Evolutionary conservation across 2,113 vertebrate species (phyloP), one percentile per base, ranked within the genome.

Genomic region (Microcebus ravelobensis): DNA sequence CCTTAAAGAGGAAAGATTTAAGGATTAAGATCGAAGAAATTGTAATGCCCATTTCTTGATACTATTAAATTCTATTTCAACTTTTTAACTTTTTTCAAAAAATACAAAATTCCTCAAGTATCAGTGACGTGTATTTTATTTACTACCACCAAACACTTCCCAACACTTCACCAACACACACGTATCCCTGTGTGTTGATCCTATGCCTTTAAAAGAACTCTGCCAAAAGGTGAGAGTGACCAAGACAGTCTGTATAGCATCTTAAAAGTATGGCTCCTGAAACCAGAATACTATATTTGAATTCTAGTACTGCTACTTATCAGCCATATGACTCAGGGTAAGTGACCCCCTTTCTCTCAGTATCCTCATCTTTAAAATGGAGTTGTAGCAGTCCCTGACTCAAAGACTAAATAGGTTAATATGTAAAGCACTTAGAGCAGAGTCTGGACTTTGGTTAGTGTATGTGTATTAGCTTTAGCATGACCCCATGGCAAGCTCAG

Each of bases 1-100:
- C 77, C 76, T 96, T 80, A 52, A 77, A 95, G 18, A 86, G 42
- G 21, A 87, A 25, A 96, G 59, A 95, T 92, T 80, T 91, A 90
- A 97, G 80, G 18, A 80, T 17, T 17, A 14, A 25, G 21, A 57
- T 3, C 65, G 11, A 95, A 95, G 71, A 77, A 89, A 2, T 36
- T 88, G 23, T 61, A 92, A 87, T 52, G 48, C 8, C 14, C 36
- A 45, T 91, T 68, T 85, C 36, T 36, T 94, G 45, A 76, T 61
- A 90, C 21, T 36, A 31, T 73, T 87, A 71, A 65, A 48, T 67
- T 85, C 17, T 8, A 85, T 80, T 88, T 61, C 29, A 92, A 67
- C 71, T 71, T 96, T 83, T 90, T 36, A 82, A 84, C 50, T 90
- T 76, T 45, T 65, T 91, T 92, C 15, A 67, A 52, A 83, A 94